phyloP scores from a whole-genome alignment of 2,113 vertebrate species.

The Cyprinodon variegatus region DNA sequence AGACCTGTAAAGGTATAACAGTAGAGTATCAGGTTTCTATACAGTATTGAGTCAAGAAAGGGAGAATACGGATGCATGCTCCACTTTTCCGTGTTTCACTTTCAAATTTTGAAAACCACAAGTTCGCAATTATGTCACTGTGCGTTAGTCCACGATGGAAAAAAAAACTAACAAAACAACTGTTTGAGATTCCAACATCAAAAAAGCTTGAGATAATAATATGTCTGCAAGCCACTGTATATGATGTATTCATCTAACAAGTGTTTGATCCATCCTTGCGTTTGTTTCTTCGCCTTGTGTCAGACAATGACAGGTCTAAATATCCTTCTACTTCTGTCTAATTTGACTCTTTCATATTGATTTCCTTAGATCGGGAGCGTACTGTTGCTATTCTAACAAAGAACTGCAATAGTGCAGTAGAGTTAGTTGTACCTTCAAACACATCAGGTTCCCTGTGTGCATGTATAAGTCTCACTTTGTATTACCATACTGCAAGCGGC shows the following conservation, averaged over 20 bases:
- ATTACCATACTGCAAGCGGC: conserved; percentile 35
- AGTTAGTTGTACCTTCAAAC: conserved; percentile 26
- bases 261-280: not conserved
- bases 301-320: not conserved
- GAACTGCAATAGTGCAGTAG: conserved; percentile 18
- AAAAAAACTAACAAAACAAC: no score
- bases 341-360: conserved; percentile 1
- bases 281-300: not conserved
- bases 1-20: no score
- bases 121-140: not conserved
- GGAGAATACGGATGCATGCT: not conserved
- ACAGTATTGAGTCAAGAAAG: not conserved
- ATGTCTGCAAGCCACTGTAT: not conserved
- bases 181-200: not conserved
- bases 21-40: not conserved
- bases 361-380: conserved; percentile 21
- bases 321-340: not conserved
- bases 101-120: not conserved
- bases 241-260: not conserved
- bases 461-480: conserved; percentile 19
- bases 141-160: no score
- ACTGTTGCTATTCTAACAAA: conserved; percentile 41
- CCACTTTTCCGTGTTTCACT: not conserved
- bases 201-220: not conserved
- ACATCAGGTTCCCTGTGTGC: not conserved